phyloP scores from a whole-genome alignment of 2,888 invertebrate genomes.

The Cerastoderma edule region DNA sequence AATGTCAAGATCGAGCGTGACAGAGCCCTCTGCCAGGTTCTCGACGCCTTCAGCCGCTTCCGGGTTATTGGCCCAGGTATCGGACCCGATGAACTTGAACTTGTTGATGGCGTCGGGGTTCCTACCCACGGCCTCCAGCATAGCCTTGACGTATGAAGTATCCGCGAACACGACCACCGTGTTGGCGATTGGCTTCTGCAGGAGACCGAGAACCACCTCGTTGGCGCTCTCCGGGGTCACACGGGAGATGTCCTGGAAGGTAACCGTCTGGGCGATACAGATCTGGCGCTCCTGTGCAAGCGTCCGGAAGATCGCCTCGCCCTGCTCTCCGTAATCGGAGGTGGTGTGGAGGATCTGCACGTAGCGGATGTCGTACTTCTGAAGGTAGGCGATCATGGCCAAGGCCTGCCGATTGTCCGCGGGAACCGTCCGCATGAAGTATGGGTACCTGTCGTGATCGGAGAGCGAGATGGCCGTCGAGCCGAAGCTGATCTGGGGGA shows the following conservation, averaged over 20 bases:
- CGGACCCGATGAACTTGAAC: conserved; percentile 76
- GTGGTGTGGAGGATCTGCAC: conserved; percentile 81
- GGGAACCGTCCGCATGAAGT: conserved; percentile 78
- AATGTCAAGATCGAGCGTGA: conserved; percentile 74
- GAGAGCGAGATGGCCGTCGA: conserved; percentile 68
- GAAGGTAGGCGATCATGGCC: conserved; percentile 81
- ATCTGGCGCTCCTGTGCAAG: conserved; percentile 64
- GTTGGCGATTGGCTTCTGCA: conserved; percentile 77
- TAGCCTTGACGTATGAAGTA: conserved; percentile 67
- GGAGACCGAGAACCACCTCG: conserved; percentile 67
- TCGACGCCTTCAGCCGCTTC: conserved; percentile 66
- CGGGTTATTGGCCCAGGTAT: conserved; percentile 74
- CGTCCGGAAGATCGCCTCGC: conserved; percentile 64
- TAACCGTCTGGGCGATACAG: conserved; percentile 77
- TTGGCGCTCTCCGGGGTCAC: conserved; percentile 72
- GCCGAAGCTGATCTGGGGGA: conserved; percentile 77
- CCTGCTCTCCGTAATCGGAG: conserved; percentile 72
- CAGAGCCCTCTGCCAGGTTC: conserved; percentile 62
- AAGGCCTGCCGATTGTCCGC: conserved; percentile 76
- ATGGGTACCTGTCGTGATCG: conserved; percentile 73
- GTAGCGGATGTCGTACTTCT: conserved; percentile 82
- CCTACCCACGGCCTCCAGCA: conserved; percentile 72
- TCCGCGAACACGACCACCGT: conserved; percentile 78
- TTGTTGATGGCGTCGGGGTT: conserved; percentile 62
- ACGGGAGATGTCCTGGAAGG: conserved; percentile 68